A percentile compares a stretch with the other conserved stretches of the same genome.
These are phyloP conservation scores for Myotis davidii DNA, from an alignment of 2,113 vertebrate species.

Conservation along the genomic window DNA sequence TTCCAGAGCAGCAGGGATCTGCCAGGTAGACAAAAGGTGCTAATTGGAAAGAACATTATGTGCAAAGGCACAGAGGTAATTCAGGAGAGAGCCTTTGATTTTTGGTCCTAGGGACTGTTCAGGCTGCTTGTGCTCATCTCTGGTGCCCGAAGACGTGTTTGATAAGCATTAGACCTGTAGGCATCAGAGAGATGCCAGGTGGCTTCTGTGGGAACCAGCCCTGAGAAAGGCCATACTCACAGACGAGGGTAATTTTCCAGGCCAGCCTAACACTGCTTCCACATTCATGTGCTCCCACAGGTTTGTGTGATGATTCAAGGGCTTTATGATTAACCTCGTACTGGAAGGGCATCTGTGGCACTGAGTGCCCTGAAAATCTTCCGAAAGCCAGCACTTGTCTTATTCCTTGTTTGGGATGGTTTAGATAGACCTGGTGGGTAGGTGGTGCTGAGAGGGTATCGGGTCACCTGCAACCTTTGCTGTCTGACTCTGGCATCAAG, in stretches of 20 bases:
- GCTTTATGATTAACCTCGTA: conserved; percentile 29
- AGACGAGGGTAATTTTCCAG: not conserved
- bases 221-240: not conserved
- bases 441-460: not conserved
- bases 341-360: not conserved
- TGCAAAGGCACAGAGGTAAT: not conserved
- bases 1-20: not conserved
- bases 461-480: not conserved
- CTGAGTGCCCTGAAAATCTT: conserved; percentile 38
- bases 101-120: not conserved
- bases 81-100: not conserved
- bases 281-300: not conserved
- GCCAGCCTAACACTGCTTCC: conserved; percentile 13
- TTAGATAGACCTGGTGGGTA: not conserved
- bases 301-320: conserved; percentile 4
- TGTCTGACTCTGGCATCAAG: not conserved
- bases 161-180: not conserved
- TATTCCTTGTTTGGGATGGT: not conserved
- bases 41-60: not conserved
- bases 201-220: not conserved
- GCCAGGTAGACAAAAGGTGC: not conserved
- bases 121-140: not conserved
- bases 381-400: not conserved
- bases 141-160: not conserved
- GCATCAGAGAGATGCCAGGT: conserved; percentile 20